Base-by-base conservation (phyloP, 1,140 invertebrate species). In the Drosophila carrolli region DNA sequence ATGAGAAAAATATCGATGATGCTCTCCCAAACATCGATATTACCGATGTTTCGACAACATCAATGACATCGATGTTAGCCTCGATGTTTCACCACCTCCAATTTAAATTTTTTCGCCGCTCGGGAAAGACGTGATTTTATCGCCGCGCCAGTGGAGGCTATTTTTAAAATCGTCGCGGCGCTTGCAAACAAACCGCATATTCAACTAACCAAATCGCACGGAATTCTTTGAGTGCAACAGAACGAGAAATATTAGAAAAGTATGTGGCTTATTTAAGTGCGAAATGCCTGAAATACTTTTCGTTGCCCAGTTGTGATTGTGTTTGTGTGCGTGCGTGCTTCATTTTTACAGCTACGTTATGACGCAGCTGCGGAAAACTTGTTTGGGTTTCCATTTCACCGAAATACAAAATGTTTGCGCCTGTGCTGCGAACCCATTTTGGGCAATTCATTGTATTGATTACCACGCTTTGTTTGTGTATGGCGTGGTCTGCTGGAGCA, bases 321-420 rank as follows among this genome's bases (percentile, higher is more conserved):
- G 47, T 35, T 40, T 37, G 29, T 47, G 7, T 65, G 27, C 48
- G 35, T 70, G 40, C 43, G 67, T 54, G 47, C 56, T 16, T 57
- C 46, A n/a, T 46, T 53, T 58, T 74, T 63, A 60, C 48, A 55
- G 47, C 48, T 48, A 77, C 53, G 44, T 47, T 58, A 65, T 81
- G 82, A 75, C 75, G 78, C 82, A 82, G 74, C 72, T 75, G 60
- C 58, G 78, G 58, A 86, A 85, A 85, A 85, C 78, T 86, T 88
- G 78, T 88, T 85, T 82, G 65, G 68, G 57, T 86, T 86, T 85
- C 78, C 75, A 86, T 75, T 75, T 62, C 55, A 55, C 60, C 46
- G 27, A 67, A 72, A 59, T 48, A 55, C 53, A 46, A 10, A 61
- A 23, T 47, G 38, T 44, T 53, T 35, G 56, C 56, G 73, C 40